A percentile compares a stretch with the other conserved stretches of the same genome.
These are phyloP conservation scores for Incurvaria masculella DNA, from an alignment of 2,888 invertebrate species.

Conservation along the genomic window DNA sequence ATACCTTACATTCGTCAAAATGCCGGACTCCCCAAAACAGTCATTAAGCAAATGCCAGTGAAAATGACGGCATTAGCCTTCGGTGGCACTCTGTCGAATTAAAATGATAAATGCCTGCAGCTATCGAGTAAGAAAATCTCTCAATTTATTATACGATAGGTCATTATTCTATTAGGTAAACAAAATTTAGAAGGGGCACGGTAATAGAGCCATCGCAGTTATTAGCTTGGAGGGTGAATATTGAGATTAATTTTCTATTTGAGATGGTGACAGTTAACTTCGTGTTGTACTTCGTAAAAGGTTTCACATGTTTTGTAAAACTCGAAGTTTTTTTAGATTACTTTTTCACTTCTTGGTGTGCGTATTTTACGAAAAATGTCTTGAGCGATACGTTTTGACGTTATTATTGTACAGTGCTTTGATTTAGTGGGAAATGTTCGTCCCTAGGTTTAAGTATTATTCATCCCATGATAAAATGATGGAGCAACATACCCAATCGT, in stretches of 20 bases:
- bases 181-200: conserved; percentile 29
- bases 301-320: too few species aligned
- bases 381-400: too few species aligned
- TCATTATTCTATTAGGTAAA: conserved; percentile 56
- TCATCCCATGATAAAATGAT: too few species aligned
- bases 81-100: conserved; percentile 37
- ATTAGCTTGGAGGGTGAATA: conserved; percentile 24
- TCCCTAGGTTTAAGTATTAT: too few species aligned
- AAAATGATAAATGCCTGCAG: conserved; percentile 47
- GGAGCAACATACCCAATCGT: too few species aligned
- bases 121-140: conserved; percentile 53
- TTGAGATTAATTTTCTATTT: background rate
- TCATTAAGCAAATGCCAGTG: conserved; percentile 4
- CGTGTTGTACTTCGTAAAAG: background rate
- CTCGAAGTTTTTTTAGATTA: too few species aligned
- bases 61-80: conserved; percentile 36
- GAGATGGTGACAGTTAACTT: too few species aligned
- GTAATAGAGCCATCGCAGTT: conserved; percentile 45
- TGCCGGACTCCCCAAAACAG: conserved; percentile 1
- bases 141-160: conserved; percentile 54
- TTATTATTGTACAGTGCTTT: too few species aligned
- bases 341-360: too few species aligned
- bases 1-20: conserved; percentile 37
- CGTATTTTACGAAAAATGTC: too few species aligned
- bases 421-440: too few species aligned